Evolutionary conservation across 1,140 invertebrate genomes (phyloP).

Genomic region (Drosophila repletoides): DNA sequence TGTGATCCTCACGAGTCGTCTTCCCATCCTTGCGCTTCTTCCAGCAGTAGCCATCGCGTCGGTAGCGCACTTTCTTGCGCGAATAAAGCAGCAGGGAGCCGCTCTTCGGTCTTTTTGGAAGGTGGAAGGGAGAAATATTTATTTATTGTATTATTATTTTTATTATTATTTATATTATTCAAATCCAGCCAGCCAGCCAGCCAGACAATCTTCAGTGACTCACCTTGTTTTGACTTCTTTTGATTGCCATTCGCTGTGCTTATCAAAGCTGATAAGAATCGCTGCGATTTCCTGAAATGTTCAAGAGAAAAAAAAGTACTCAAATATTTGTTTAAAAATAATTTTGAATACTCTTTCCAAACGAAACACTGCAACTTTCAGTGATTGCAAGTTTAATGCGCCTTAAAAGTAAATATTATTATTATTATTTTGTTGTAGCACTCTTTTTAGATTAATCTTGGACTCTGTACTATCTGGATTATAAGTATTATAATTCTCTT

Average conservation of each 20-base stretch:
- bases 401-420: neutral
- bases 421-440: neutral
- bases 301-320: conserved; percentile 29
- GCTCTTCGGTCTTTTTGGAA: conserved; percentile 92
- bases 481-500: neutral
- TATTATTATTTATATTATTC: too few relatives aligned
- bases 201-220: conserved; percentile 67
- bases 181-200: neutral
- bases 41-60: conserved; percentile 99
- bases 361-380: too few relatives aligned
- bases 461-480: too few relatives aligned
- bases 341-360: neutral
- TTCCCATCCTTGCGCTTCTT: conserved; percentile 99
- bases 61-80: conserved; percentile 97
- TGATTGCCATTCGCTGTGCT: conserved; percentile 97
- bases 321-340: conserved; percentile 35
- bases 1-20: conserved; percentile 98
- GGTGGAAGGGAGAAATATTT: neutral
- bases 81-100: conserved; percentile 98
- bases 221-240: conserved; percentile 98
- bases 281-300: conserved; percentile 97
- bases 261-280: conserved; percentile 97
- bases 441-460: too few relatives aligned
- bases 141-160: neutral
- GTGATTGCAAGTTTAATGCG: too few relatives aligned